These are phyloP conservation scores for Morone saxatilis DNA, from an alignment of 2,113 vertebrate species.

Conservation along the genomic window DNA sequence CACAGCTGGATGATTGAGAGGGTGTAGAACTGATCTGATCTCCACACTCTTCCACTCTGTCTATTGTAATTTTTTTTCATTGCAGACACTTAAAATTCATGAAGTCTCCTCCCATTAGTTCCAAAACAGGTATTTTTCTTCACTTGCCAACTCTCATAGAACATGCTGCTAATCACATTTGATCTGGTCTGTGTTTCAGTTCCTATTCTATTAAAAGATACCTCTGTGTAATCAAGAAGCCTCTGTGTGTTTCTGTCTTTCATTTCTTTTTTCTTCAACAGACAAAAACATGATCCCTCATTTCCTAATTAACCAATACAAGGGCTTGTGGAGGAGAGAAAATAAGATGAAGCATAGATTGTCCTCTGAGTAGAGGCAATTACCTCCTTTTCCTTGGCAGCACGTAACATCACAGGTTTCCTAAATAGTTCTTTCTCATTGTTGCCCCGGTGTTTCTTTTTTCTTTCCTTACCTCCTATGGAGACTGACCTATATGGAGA, in stretches of 20 bases:
- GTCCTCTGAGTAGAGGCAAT: conserved; percentile 68
- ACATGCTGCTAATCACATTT: conserved; percentile 65
- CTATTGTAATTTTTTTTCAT: conserved; percentile 32
- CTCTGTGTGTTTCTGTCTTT: conserved; percentile 40
- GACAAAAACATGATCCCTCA: conserved; percentile 66
- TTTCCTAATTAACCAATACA: conserved; percentile 70
- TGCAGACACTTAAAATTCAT: conserved; percentile 55
- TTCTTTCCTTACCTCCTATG: conserved; percentile 49
- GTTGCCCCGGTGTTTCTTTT: conserved; percentile 32
- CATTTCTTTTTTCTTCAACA: conserved; percentile 40
- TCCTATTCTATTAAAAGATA: conserved; percentile 68
- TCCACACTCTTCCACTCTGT: conserved; percentile 29
- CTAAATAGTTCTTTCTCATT: conserved; percentile 65
- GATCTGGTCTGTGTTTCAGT: conserved; percentile 55
- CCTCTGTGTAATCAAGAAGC: conserved; percentile 63
- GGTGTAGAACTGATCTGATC: conserved; percentile 62
- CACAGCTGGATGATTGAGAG: conserved; percentile 71
- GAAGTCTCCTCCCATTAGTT: conserved; percentile 62
- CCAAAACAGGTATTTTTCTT: conserved; percentile 61
- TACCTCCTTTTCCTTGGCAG: conserved; percentile 64
- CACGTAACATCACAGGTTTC: conserved; percentile 53
- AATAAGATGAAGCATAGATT: conserved; percentile 42
- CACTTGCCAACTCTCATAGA: conserved; percentile 51
- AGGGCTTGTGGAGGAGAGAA: conserved; percentile 24
- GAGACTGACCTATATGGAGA: conserved; percentile 80